Evolutionary conservation across 2,888 invertebrate genomes (phyloP).

Genomic region (Nomada fucata): DNA sequence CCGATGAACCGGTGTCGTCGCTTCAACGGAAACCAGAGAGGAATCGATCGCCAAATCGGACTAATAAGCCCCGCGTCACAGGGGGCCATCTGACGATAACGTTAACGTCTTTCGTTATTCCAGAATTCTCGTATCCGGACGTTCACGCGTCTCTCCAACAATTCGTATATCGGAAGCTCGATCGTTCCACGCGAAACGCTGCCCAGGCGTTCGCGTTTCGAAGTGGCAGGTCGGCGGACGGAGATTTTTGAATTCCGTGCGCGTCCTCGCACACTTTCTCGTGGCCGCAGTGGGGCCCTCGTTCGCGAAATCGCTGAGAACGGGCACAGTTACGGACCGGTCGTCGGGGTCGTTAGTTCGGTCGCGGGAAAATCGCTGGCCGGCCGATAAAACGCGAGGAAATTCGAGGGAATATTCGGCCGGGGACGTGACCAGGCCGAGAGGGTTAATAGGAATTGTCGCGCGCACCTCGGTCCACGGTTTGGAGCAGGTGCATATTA

Average conservation of each 20-base stretch:
- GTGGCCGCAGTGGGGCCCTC: conserved; percentile 34
- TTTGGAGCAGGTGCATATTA: conserved; percentile 82
- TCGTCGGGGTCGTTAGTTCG: conserved; percentile 50
- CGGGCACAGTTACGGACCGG: conserved; percentile 56
- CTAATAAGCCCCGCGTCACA: no score
- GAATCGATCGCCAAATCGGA: no score
- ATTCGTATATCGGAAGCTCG: no score
- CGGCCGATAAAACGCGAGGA: conserved; percentile 72
- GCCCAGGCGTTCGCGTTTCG: conserved; percentile 23
- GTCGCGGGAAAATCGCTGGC: conserved; percentile 64
- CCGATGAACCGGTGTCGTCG: no score
- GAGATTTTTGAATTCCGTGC: conserved; percentile 47
- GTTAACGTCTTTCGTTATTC: no score
- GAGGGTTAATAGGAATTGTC: conserved; percentile 57
- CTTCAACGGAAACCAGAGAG: no score
- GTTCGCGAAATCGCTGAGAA: conserved; percentile 50
- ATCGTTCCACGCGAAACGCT: neutral
- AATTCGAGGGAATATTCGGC: conserved; percentile 72
- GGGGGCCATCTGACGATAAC: no score
- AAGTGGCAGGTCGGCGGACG: neutral
- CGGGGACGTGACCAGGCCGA: conserved; percentile 63
- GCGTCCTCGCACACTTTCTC: conserved; percentile 36
- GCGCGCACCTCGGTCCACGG: conserved; percentile 72
- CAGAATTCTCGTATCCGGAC: no score
- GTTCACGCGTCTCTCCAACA: no score